Evolutionary conservation across 1,140 invertebrate species (phyloP), one percentile per base, ranked within the genome.

Genomic region (Pemphigus obesinymphae): DNA sequence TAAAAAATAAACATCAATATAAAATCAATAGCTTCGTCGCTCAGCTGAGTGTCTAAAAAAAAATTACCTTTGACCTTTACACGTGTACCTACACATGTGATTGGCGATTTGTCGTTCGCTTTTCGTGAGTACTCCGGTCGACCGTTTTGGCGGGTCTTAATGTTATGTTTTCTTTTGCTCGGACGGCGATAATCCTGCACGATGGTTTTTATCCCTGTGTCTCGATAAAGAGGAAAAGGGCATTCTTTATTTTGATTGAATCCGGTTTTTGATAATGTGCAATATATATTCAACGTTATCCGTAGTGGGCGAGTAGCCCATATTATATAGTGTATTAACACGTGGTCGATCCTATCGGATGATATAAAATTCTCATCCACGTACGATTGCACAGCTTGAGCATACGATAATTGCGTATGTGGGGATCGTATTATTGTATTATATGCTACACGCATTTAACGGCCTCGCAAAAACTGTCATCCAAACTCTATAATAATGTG

Each of bases 211-310:
- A 45, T 43, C 68, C 37, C 23, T 23, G 23, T 15, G 7, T 23
- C 4, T 6, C 20, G 20, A 23, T n/a, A 58, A 23, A 23, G n/a
- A 5, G 5, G 10, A 23, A 70, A 40, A 23, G 37, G 37, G n/a
- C n/a, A 43, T 43, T 40, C 37, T 70, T 43, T 29, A 70, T 78
- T 78, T 58, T 17, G 50, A 78, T 78, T 58, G 75, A 78, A 78
- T 78, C 53, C 75, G 13, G 34, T 61, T 78, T 78, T 78, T n/a
- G n/a, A n/a, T n/a, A 55, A 78, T 78, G 75, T 23, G 50, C 53
- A 78, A 78, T 78, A 78, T 78, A 78, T 55, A 78, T 78, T 78
- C 75, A 78, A 78, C 29, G n/a, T 78, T 23, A 61, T 78, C 50
- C 50, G n/a, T n/a, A n/a, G n/a, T n/a, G 48, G 20, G 26, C 2